Evolutionary conservation across 2,888 invertebrate genomes (phyloP).

Genomic region (Metallyticus violacea): DNA sequence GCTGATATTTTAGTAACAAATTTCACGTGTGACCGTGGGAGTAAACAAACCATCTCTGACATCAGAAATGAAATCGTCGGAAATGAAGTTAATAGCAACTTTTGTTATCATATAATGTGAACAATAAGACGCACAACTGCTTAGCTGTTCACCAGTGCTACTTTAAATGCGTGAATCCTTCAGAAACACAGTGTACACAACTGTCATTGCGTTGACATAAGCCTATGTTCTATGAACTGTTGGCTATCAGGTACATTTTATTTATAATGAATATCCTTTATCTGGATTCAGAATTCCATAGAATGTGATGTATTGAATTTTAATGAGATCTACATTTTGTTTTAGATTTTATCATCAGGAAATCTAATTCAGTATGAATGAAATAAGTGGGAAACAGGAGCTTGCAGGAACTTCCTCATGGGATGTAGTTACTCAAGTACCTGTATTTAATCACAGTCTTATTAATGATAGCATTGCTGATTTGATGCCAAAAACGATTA

Average conservation of each 20-base stretch:
- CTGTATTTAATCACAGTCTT: slow-evolving; percentile 40
- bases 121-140: background rate
- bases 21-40: background rate
- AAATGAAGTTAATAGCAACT: background rate
- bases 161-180: background rate
- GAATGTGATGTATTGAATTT: too few species aligned
- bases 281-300: too few species aligned
- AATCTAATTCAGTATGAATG: slow-evolving; percentile 46
- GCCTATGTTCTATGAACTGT: background rate
- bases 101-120: background rate
- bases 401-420: slow-evolving; percentile 47
- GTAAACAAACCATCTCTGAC: background rate
- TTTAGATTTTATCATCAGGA: background rate
- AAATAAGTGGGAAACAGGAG: slow-evolving; percentile 48
- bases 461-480: slow-evolving; percentile 43
- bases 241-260: background rate
- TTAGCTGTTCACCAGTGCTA: background rate
- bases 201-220: background rate
- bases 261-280: too few species aligned
- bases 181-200: background rate
- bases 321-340: background rate
- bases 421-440: slow-evolving; percentile 41
- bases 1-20: background rate
- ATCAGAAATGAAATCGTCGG: background rate
- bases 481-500: slow-evolving; percentile 49